A percentile compares a stretch with the other conserved stretches of the same genome.
These are phyloP conservation scores for Subacronicta megacephala DNA, from an alignment of 2,888 invertebrate genomes.

Conservation along the genomic window DNA sequence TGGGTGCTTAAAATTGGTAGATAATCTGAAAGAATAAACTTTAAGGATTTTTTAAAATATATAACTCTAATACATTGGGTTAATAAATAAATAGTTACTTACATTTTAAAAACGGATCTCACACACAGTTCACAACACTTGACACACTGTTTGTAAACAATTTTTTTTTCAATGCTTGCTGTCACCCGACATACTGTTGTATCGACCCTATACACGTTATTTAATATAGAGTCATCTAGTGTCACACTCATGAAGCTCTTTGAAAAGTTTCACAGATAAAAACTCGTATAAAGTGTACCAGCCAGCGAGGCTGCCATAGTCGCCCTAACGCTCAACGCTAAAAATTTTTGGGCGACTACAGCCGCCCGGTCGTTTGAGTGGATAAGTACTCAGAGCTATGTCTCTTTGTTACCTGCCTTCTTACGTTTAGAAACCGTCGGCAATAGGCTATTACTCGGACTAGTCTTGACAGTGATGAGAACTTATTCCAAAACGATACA, in stretches of 20 bases:
- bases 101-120: background rate
- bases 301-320: background rate
- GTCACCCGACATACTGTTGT: background rate
- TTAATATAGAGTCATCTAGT: conserved; percentile 6
- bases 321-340: background rate
- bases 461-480: too few relatives aligned
- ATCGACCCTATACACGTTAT: background rate
- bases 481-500: too few relatives aligned
- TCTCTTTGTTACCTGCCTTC: too few relatives aligned
- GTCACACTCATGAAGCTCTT: conserved; percentile 7
- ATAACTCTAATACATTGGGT: background rate
- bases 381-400: too few relatives aligned
- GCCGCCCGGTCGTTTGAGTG: background rate
- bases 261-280: conserved; percentile 5
- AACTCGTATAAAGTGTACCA: background rate
- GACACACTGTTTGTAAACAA: background rate
- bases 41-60: background rate
- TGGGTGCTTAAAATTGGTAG: background rate
- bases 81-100: background rate
- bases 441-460: too few relatives aligned
- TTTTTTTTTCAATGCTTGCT: background rate
- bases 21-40: background rate
- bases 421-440: too few relatives aligned
- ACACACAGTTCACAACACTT: background rate
- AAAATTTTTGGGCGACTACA: background rate